Conservation (phyloP, 2,888 invertebrate genomes). For the Thelaira solivaga region DNA sequence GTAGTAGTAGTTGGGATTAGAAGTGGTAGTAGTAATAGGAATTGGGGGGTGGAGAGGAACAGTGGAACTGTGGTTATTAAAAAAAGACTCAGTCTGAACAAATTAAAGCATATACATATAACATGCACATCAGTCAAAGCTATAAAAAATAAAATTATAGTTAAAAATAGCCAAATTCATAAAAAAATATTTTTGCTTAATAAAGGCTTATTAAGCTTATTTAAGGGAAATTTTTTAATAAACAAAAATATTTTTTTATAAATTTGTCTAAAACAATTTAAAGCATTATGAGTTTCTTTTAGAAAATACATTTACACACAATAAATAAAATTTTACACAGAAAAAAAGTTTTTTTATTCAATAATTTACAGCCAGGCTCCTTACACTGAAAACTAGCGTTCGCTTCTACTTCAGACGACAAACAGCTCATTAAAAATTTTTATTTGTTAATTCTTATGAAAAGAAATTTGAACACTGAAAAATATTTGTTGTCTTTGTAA, state of each 20-base stretch:
- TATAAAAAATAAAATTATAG: conserved; percentile 5
- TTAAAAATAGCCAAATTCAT: not conserved
- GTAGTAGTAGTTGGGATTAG: not conserved
- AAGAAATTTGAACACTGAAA: too few species aligned
- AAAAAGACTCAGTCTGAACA: conserved; percentile 35
- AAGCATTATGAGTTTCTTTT: conserved; percentile 45
- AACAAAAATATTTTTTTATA: too few species aligned
- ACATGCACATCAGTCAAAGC: conserved; percentile 42
- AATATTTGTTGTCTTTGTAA: too few species aligned
- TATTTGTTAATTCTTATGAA: too few species aligned
- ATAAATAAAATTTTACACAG: conserved; percentile 40
- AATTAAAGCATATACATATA: conserved; percentile 24
- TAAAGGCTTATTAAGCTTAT: too few species aligned
- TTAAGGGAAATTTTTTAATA: too few species aligned
- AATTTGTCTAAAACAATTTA: not conserved
- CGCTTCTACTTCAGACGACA: too few species aligned
- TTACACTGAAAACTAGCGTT: too few species aligned
- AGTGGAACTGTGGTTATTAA: conserved; percentile 1
- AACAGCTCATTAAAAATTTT: too few species aligned
- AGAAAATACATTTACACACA: conserved; percentile 30
- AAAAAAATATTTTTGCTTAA: too few species aligned
- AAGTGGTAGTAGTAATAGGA: not conserved
- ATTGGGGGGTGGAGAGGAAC: not conserved
- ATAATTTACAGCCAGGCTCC: too few species aligned
- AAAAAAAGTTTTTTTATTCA: too few species aligned